Evolutionary conservation across 2,113 vertebrate species (phyloP).

Genomic region (Megalops atlanticus): DNA sequence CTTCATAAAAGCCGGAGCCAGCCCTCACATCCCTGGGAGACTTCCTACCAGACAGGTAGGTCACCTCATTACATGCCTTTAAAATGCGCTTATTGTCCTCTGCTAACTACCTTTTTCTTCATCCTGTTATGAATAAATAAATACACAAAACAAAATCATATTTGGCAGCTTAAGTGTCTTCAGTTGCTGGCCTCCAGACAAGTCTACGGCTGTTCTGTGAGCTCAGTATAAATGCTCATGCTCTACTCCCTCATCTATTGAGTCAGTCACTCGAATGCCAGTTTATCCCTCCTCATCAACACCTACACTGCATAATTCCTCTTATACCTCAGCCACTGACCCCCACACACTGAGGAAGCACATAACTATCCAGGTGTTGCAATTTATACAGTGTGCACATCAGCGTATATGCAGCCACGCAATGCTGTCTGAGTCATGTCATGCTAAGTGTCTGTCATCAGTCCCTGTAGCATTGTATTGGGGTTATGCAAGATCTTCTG

Average conservation of each 20-base stretch:
- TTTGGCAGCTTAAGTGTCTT: not conserved
- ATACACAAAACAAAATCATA: not conserved
- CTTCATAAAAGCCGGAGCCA: conserved; percentile 26
- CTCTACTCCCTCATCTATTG: not conserved
- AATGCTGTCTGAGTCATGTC: no score
- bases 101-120: not conserved
- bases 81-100: conserved; percentile 28
- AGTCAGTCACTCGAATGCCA: not conserved
- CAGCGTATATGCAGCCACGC: not conserved
- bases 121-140: not conserved
- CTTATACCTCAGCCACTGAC: not conserved
- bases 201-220: not conserved
- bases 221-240: not conserved
- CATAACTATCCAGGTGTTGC: not conserved
- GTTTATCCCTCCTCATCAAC: not conserved
- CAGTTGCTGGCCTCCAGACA: not conserved
- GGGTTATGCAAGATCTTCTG: no score
- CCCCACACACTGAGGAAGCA: not conserved
- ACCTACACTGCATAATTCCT: not conserved
- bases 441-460: no score
- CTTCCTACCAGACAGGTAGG: conserved; percentile 32
- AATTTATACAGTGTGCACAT: not conserved
- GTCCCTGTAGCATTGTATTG: no score
- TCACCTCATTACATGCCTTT: conserved; percentile 43
- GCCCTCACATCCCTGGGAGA: conserved; percentile 33